phyloP scores from a whole-genome alignment of 2,888 invertebrate species.

The Volucella inflata region DNA sequence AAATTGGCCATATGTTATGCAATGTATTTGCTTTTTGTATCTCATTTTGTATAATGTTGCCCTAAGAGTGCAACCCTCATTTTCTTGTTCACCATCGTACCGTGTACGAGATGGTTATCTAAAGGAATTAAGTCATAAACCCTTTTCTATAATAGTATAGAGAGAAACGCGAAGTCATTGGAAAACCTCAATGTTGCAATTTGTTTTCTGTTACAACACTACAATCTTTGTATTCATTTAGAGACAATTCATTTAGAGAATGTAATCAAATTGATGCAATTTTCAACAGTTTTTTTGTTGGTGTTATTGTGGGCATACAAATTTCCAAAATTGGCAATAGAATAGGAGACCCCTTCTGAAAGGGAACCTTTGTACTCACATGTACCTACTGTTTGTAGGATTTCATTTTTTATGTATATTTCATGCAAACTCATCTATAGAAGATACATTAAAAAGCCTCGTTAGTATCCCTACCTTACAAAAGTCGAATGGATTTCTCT shows the following conservation, averaged over 20 bases:
- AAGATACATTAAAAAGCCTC: too few species aligned
- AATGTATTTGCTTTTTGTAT: constrained; percentile 72
- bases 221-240: constrained; percentile 52
- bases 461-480: too few species aligned
- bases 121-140: constrained; percentile 56
- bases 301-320: constrained; percentile 6
- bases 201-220: constrained; percentile 68
- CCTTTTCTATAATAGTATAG: constrained; percentile 47
- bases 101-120: constrained; percentile 53
- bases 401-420: too few species aligned
- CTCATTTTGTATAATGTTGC: constrained; percentile 59
- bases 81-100: background rate
- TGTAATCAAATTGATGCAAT: constrained; percentile 70
- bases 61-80: constrained; percentile 48
- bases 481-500: too few species aligned
- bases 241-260: constrained; percentile 57
- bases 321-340: background rate
- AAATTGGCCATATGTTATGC: constrained; percentile 75
- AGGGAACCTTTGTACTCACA: too few species aligned
- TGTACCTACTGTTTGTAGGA: too few species aligned
- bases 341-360: too few species aligned
- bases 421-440: too few species aligned
- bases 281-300: constrained; percentile 19
- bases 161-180: constrained; percentile 11
- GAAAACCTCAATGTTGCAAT: constrained; percentile 48